These are phyloP conservation scores for Sarcophaga subvicina DNA, from an alignment of 2,888 invertebrate species.

Conservation along the genomic window DNA sequence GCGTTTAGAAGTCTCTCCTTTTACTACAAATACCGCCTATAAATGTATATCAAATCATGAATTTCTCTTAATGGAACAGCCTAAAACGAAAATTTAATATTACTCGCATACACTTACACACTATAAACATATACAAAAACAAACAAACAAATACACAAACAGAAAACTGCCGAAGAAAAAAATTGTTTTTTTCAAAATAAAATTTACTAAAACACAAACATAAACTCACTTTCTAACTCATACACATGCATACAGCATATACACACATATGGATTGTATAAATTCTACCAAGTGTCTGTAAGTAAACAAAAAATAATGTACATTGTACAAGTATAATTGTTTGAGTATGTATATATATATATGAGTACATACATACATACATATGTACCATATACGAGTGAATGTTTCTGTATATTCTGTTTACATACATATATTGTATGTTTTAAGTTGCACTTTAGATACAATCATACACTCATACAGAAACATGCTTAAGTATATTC, in stretches of 20 bases:
- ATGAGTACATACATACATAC: background rate
- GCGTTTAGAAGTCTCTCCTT: too few relatives aligned
- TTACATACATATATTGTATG: too few relatives aligned
- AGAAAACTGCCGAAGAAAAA: too few relatives aligned
- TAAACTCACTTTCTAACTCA: background rate
- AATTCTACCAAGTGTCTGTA: conserved; percentile 2
- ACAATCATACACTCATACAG: background rate
- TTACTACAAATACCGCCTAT: too few relatives aligned
- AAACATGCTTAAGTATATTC: too few relatives aligned
- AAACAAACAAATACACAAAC: background rate
- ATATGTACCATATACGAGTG: background rate
- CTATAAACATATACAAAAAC: background rate
- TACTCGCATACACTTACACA: background rate
- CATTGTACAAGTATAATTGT: background rate
- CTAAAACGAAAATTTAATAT: background rate
- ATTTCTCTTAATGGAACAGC: background rate
- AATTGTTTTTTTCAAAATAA: background rate
- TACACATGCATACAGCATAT: background rate
- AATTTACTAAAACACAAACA: background rate
- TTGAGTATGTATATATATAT: too few relatives aligned
- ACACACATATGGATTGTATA: background rate
- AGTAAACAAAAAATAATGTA: background rate
- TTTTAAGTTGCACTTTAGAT: background rate
- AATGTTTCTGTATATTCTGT: background rate
- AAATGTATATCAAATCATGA: too few relatives aligned